Evolutionary conservation across 2,113 vertebrate species (phyloP).

Genomic region (Ivindomyrus marchei): DNA sequence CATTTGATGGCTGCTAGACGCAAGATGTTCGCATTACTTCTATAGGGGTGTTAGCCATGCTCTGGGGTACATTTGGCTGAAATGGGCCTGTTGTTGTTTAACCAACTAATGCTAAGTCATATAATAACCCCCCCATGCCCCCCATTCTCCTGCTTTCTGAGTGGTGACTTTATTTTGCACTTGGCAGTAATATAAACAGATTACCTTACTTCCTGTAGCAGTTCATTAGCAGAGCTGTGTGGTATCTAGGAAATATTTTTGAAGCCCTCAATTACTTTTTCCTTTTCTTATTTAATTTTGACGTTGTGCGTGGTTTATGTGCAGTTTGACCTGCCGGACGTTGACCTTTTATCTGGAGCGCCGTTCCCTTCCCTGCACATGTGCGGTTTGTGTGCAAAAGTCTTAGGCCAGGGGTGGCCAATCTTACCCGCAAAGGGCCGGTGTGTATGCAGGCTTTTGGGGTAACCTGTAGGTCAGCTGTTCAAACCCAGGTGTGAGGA

Average conservation of each 20-base stretch:
- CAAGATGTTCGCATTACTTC: not conserved
- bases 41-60: not conserved
- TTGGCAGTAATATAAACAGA: not conserved
- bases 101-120: not conserved
- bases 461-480: too few species aligned
- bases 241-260: not conserved
- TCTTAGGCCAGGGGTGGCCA: too few species aligned
- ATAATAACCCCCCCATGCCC: not conserved
- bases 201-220: not conserved
- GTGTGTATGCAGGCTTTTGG: too few species aligned
- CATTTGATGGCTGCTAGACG: not conserved
- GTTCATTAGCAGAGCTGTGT: not conserved
- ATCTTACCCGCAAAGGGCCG: too few species aligned
- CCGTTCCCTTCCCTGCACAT: not conserved
- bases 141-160: not conserved
- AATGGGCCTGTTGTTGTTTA: not conserved
- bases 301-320: not conserved
- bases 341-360: not conserved
- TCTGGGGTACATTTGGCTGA: not conserved
- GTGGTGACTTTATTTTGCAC: not conserved
- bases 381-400: not conserved
- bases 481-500: too few species aligned
- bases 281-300: not conserved
- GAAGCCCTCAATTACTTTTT: not conserved
- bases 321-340: not conserved